A percentile compares a stretch with the other conserved stretches of the same genome.
phyloP scores from a whole-genome alignment of 2,113 vertebrate genomes.

The Vidua macroura region DNA sequence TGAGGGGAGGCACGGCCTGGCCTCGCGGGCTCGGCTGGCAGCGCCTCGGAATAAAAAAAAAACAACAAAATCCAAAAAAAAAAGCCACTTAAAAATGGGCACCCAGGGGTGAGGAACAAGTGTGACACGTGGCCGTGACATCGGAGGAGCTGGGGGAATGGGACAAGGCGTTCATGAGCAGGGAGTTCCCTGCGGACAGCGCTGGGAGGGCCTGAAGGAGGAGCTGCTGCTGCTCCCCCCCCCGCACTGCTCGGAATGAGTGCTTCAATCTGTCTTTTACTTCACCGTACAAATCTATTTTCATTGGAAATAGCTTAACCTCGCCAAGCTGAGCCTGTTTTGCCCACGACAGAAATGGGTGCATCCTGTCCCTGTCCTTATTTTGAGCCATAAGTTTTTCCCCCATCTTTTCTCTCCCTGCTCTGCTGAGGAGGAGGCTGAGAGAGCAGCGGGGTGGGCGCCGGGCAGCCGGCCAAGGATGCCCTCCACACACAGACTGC shows the following conservation, averaged over 20 bases:
- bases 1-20: background rate
- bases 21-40: background rate
- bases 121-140: background rate
- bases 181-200: too few relatives aligned
- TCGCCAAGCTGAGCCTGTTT: background rate
- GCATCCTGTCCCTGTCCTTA: background rate
- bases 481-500: background rate
- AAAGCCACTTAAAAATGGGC: background rate
- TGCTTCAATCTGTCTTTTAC: background rate
- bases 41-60: rapidly evolving
- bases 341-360: background rate
- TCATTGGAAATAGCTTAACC: background rate
- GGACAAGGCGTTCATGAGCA: too few relatives aligned
- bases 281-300: background rate
- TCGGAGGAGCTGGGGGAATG: rapidly evolving
- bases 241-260: rapidly evolving
- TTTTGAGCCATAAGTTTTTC: background rate
- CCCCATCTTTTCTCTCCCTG: background rate
- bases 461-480: background rate
- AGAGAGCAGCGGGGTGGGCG: background rate
- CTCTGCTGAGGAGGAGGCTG: background rate
- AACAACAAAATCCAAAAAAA: too few relatives aligned
- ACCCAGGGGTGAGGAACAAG: background rate
- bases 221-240: rapidly evolving
- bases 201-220: background rate